These are phyloP conservation scores for Nothobranchius kuhntae DNA, from an alignment of 2,113 vertebrate genomes.

Conservation along the genomic window DNA sequence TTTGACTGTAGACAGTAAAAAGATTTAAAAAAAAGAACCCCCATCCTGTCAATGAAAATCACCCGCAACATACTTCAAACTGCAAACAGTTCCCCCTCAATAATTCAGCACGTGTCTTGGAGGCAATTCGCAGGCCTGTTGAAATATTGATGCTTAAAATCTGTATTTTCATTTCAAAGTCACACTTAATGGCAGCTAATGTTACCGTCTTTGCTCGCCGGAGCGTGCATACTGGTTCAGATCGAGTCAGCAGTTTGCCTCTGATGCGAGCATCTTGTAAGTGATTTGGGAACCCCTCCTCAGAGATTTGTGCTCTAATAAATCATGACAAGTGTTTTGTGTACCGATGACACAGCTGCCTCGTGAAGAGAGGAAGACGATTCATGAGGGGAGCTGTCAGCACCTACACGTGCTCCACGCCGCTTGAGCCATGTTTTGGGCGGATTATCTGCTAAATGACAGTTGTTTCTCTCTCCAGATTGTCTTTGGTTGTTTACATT, in stretches of 20 bases:
- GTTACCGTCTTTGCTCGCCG: slow-evolving; percentile 20
- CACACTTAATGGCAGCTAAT: slow-evolving; percentile 35
- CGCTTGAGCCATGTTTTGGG: slow-evolving; percentile 23
- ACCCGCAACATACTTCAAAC: slow-evolving; percentile 65
- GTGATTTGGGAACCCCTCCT: slow-evolving; percentile 27
- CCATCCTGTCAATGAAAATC: slow-evolving; percentile 62
- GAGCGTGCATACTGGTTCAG: not conserved
- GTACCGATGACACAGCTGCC: slow-evolving; percentile 28
- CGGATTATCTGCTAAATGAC: slow-evolving; percentile 36
- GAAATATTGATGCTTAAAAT: slow-evolving; percentile 73
- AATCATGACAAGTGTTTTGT: slow-evolving; percentile 62
- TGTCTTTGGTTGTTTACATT: slow-evolving; percentile 17
- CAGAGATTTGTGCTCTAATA: slow-evolving; percentile 47
- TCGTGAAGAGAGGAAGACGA: slow-evolving; percentile 33
- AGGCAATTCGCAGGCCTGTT: slow-evolving; percentile 60
- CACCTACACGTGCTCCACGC: slow-evolving; percentile 44
- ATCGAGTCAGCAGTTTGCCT: slow-evolving; percentile 11
- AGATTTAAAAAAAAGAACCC: slow-evolving; percentile 40
- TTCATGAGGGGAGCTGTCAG: slow-evolving; percentile 26
- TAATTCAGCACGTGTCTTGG: slow-evolving; percentile 66
- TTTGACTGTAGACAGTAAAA: slow-evolving; percentile 26
- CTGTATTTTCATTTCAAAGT: slow-evolving; percentile 62
- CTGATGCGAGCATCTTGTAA: slow-evolving; percentile 15
- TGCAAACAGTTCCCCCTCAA: slow-evolving; percentile 62
- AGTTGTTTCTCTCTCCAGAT: slow-evolving; percentile 21